phyloP scores from a whole-genome alignment of 2,113 vertebrate species.

The Martes martes region DNA sequence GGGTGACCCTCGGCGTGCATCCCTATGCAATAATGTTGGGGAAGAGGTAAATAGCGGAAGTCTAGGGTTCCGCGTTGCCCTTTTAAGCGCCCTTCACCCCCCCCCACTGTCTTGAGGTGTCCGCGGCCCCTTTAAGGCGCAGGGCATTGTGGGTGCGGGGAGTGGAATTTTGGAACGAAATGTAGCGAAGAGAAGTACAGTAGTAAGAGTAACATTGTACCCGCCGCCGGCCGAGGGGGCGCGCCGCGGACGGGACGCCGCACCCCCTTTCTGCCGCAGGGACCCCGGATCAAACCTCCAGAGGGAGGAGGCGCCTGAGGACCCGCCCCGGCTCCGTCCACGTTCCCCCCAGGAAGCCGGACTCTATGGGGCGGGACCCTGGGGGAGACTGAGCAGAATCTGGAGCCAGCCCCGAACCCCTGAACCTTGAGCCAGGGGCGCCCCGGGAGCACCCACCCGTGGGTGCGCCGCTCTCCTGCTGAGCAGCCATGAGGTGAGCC shows the following conservation, averaged over 20 bases:
- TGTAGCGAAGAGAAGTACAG: conserved; percentile 69
- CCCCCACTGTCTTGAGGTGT: not conserved
- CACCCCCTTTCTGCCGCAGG: not conserved
- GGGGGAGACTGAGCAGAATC: conserved; percentile 52
- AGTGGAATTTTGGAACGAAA: conserved; percentile 74
- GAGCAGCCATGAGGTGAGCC: conserved; percentile 73
- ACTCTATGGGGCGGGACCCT: conserved; percentile 73
- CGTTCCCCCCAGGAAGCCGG: conserved; percentile 62
- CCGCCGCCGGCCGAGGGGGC: conserved; percentile 48
- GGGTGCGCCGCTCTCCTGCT: conserved; percentile 52
- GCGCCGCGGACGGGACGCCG: conserved; percentile 45
- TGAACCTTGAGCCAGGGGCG: conserved; percentile 43
- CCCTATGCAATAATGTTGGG: not conserved
- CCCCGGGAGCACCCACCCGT: conserved; percentile 52
- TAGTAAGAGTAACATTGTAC: conserved; percentile 64
- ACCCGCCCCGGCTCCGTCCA: conserved; percentile 31
- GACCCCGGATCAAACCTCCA: not conserved
- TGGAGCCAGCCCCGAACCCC: conserved; percentile 52
- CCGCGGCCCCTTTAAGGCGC: conserved; percentile 76
- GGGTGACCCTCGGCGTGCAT: not conserved
- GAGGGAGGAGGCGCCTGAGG: not conserved
- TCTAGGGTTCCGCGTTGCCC: conserved; percentile 32
- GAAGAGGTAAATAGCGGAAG: conserved; percentile 41
- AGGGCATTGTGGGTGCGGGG: conserved; percentile 75
- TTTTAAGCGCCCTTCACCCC: conserved; percentile 46